Percentiles rank a stretch among this genome's conserved stretches.
Conservation (phyloP, 2,888 invertebrate species). For the Toxonevra muliebris region DNA sequence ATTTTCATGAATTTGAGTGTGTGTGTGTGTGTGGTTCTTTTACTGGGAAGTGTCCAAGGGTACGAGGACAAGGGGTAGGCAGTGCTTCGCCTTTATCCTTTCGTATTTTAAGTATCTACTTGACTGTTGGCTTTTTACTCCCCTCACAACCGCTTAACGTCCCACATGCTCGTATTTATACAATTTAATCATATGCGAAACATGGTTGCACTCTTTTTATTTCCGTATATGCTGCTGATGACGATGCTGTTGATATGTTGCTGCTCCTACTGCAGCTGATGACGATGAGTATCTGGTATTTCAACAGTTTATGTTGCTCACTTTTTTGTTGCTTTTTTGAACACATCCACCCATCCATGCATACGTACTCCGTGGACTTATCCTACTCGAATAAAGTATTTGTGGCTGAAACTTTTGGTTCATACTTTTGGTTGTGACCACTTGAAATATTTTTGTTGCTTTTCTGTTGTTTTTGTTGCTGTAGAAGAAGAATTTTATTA, state of each 20-base stretch:
- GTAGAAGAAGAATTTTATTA: not conserved
- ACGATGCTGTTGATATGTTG: not conserved
- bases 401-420: constrained; percentile 24
- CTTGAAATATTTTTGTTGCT: constrained; percentile 27
- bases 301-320: not conserved
- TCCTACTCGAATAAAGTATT: constrained; percentile 11
- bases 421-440: constrained; percentile 33
- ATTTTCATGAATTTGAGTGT: constrained; percentile 42
- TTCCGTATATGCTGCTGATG: not conserved
- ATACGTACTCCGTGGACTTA: not conserved
- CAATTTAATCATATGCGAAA: not conserved
- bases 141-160: not conserved
- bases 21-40: constrained; percentile 44
- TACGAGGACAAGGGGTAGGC: not conserved
- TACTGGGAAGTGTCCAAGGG: constrained; percentile 2
- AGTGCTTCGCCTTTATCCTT: constrained; percentile 16
- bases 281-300: not conserved
- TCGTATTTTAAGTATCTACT: constrained; percentile 22
- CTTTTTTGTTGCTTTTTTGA: not conserved
- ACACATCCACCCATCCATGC: not conserved
- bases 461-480: constrained; percentile 18
- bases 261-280: not conserved
- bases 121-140: not conserved
- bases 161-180: not conserved
- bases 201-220: not conserved